phyloP scores from a whole-genome alignment of 1,140 invertebrate species.

The Spodoptera litura region DNA sequence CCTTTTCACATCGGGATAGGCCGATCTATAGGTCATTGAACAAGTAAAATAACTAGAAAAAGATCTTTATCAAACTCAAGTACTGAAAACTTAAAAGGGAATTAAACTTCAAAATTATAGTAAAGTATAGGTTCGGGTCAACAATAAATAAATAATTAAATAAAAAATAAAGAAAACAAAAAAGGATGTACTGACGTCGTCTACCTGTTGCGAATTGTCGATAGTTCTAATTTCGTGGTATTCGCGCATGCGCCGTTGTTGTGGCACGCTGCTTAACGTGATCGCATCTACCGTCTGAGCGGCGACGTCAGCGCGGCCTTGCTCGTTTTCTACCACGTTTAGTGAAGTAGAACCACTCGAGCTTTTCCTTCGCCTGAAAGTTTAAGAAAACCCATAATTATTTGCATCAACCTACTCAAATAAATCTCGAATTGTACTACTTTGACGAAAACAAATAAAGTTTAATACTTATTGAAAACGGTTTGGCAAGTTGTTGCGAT shows the following conservation, averaged over 20 bases:
- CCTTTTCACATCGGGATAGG: too few species aligned
- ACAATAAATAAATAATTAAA: neutral
- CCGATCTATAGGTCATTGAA: too few species aligned
- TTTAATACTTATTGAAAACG: too few species aligned
- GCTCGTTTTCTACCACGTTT: constrained; percentile 86
- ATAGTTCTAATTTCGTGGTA: constrained; percentile 64
- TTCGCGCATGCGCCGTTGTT: constrained; percentile 68
- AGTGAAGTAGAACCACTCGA: constrained; percentile 88
- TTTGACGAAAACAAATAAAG: too few species aligned
- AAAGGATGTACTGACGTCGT: neutral
- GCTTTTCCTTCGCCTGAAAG: constrained; percentile 88
- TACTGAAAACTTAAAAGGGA: too few species aligned
- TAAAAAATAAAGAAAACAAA: neutral
- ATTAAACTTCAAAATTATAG: too few species aligned
- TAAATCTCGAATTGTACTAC: too few species aligned
- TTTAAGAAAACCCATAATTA: neutral
- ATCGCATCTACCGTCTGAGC: constrained; percentile 66
- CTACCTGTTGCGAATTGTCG: constrained; percentile 72
- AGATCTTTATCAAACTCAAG: too few species aligned
- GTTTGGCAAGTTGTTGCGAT: too few species aligned
- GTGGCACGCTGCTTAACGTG: constrained; percentile 76
- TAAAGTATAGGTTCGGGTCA: too few species aligned
- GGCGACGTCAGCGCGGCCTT: constrained; percentile 59
- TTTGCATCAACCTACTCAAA: too few species aligned
- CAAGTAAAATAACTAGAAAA: too few species aligned